Base-by-base conservation (phyloP, 2,797 vertebrate genomes). In the Hypotaenidia philippensis region DNA sequence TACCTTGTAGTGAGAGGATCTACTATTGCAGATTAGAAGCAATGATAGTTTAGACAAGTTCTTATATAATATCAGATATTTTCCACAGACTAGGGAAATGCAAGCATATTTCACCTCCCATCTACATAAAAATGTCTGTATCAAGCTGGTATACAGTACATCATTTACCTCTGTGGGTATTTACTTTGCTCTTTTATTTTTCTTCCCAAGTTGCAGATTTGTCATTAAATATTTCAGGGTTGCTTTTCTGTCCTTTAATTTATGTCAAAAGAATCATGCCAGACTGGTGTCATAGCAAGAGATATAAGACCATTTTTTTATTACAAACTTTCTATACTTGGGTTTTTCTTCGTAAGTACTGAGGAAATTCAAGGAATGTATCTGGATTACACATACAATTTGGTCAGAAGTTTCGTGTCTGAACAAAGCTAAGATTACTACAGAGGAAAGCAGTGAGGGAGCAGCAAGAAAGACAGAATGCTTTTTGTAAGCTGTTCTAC, bases 131-230 rank as follows among this genome's bases (percentile, higher is more conserved):
- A 11, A 61, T 52, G 40, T 77, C 34, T 72, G 9, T 27, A 53
- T 16, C 17, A 87, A 64, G 23, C 10, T 64, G 10, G 3, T n/a
- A 11, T 17, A 47, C 0, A 2, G 15, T 1, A 41, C 7, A 23
- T 52, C 1, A 1, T 18, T 81, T 15, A 20, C 19, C 57, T 79
- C 9, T 31, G 5, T 13, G 25, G 1, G 0, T 29, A 55, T 44
- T 63, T 63, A 44, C 5, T 75, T 70, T 11, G 9, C 3, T 27
- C 11, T 36, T 10, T 52, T n/a, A 57, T 60, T 82, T 41, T 36
- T 15, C 47, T 41, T 45, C 44, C 44, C 40, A 5, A 59, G 60
- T 13, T 29, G 14, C 27, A 69, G 40, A 55, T 81, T 31, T 34
- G 50, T 64, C 31, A 64, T n/a, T 4, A 57, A 53, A 31, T 49